These are phyloP conservation scores for Latheticus oryzae DNA, from an alignment of 2,888 invertebrate genomes.

Conservation along the genomic window DNA sequence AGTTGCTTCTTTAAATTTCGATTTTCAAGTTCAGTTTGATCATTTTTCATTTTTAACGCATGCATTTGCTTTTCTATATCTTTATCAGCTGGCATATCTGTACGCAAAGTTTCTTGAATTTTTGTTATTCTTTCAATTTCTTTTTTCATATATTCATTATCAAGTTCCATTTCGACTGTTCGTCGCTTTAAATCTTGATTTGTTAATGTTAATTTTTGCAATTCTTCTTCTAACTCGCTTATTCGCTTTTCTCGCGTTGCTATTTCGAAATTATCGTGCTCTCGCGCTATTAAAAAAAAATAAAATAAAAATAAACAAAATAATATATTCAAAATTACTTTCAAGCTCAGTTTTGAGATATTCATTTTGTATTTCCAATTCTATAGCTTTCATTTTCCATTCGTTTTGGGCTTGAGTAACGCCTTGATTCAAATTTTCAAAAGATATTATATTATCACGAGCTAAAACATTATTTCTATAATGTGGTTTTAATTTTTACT, in stretches of 20 bases:
- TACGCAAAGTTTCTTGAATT: background rate
- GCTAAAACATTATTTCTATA: too few relatives aligned
- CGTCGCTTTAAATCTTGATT: slow-evolving; percentile 7
- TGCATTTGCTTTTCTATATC: slow-evolving; percentile 15
- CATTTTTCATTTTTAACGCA: slow-evolving; percentile 8
- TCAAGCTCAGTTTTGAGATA: slow-evolving; percentile 7
- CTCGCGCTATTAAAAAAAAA: too few relatives aligned
- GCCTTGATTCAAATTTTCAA: background rate
- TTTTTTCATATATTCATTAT: slow-evolving; percentile 37
- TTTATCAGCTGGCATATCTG: background rate
- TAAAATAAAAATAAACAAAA: background rate
- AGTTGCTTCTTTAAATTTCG: slow-evolving; percentile 1
- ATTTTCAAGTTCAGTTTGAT: slow-evolving; percentile 4
- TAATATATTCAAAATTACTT: background rate
- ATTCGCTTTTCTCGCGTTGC: background rate
- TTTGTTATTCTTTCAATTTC: slow-evolving; percentile 16
- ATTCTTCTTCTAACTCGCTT: slow-evolving; percentile 49
- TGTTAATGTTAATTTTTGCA: background rate
- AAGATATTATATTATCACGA: too few relatives aligned
- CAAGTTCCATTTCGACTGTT: slow-evolving; percentile 14
- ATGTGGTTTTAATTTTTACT: too few relatives aligned
- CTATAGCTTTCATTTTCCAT: slow-evolving; percentile 1
- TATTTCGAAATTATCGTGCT: background rate
- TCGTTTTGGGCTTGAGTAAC: background rate
- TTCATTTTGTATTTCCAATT: slow-evolving; percentile 20